Percentiles rank a stretch among this genome's conserved stretches.
phyloP scores from a whole-genome alignment of 2,797 vertebrate species.

The Gobio occitaniae region DNA sequence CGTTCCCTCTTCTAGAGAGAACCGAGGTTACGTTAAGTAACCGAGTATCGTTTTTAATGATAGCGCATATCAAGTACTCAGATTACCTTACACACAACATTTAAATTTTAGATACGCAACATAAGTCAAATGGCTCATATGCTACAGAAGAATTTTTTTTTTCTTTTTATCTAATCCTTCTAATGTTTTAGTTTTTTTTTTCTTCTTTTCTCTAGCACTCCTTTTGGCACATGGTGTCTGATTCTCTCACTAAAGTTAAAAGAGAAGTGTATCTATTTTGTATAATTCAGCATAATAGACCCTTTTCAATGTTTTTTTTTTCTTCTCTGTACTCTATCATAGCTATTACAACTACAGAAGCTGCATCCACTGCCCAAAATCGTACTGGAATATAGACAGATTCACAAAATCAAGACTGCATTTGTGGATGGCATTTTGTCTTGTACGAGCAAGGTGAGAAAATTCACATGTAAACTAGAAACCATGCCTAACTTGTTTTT shows the following conservation, averaged over 20 bases:
- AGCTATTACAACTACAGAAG: constrained; percentile 87
- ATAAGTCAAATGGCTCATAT: not conserved
- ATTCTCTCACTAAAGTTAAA: constrained; percentile 46
- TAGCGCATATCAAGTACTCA: not conserved
- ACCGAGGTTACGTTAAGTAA: too few relatives aligned
- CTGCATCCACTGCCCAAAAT: constrained; percentile 92
- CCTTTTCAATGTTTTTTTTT: not conserved
- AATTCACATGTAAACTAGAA: not conserved
- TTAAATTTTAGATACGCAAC: not conserved
- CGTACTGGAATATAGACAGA: constrained; percentile 90
- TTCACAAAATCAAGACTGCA: constrained; percentile 92
- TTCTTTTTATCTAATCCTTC: not conserved
- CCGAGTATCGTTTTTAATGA: too few relatives aligned
- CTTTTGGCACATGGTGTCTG: not conserved
- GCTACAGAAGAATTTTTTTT: not conserved
- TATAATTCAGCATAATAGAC: not conserved
- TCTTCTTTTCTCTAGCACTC: not conserved
- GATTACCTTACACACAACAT: not conserved
- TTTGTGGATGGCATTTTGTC: constrained; percentile 88
- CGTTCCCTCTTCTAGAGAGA: too few relatives aligned
- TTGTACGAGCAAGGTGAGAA: constrained; percentile 84
- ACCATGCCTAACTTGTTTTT: not conserved
- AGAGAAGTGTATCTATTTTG: not conserved
- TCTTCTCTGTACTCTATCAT: constrained; percentile 38
- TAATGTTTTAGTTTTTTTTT: not conserved